These are phyloP conservation scores for Menidia menidia DNA, from an alignment of 2,797 vertebrate genomes.

Conservation along the genomic window DNA sequence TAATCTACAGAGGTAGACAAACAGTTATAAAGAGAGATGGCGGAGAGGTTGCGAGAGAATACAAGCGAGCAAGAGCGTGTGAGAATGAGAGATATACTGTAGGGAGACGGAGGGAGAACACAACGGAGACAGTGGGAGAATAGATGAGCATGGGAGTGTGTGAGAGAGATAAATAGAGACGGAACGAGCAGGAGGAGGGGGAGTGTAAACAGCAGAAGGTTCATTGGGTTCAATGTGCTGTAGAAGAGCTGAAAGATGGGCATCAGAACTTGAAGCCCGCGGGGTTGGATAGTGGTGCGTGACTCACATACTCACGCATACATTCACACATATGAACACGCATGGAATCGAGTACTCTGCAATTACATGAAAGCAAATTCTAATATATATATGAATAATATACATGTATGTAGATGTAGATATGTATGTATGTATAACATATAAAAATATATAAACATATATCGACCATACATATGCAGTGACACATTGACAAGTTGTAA, in stretches of 20 bases:
- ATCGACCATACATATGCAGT: not conserved
- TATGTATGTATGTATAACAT: too few relatives aligned
- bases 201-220: conserved; percentile 80
- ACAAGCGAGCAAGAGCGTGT: conserved; percentile 60
- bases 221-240: conserved; percentile 79
- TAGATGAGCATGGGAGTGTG: conserved; percentile 68
- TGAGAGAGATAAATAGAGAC: conserved; percentile 71
- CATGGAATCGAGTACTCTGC: conserved; percentile 13
- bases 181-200: conserved; percentile 59
- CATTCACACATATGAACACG: conserved; percentile 59
- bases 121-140: conserved; percentile 60
- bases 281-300: conserved; percentile 76
- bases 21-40: conserved; percentile 48
- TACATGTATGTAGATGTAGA: conserved; percentile 21
- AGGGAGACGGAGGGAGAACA: conserved; percentile 55
- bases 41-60: conserved; percentile 45
- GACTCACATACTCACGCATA: conserved; percentile 80
- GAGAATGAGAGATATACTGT: conserved; percentile 66
- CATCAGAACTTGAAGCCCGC: conserved; percentile 74
- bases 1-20: conserved; percentile 53
- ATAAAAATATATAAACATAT: too few relatives aligned
- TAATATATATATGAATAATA: conserved; percentile 40
- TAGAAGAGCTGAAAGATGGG: conserved; percentile 77
- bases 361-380: conserved; percentile 39
- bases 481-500: conserved; percentile 21